Percentiles rank a stretch among this genome's conserved stretches.
Conservation (phyloP, 2,888 invertebrate species). For the Volucella zonaria region DNA sequence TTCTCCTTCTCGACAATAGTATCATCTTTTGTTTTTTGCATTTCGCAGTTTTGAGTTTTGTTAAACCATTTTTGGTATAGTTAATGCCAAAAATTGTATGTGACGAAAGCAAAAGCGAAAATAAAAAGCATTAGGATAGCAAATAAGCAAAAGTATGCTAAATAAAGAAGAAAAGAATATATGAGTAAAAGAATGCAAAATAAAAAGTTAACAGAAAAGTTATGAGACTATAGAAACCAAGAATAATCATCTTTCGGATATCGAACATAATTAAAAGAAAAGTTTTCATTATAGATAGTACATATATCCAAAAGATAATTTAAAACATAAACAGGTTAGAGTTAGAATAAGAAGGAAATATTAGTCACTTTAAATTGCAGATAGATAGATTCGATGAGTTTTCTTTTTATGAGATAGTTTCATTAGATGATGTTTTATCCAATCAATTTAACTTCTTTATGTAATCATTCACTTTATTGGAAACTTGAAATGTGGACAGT, state of each 20-base stretch:
- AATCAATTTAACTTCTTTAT: conserved; percentile 30
- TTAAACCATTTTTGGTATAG: conserved; percentile 39
- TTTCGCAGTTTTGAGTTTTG: conserved; percentile 75
- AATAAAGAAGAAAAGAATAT: conserved; percentile 63
- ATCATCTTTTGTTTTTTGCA: conserved; percentile 86
- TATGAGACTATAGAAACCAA: conserved; percentile 46
- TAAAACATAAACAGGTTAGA: neutral
- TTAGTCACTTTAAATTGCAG: conserved; percentile 56
- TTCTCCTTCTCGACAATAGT: conserved; percentile 94
- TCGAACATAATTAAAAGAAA: conserved; percentile 35
- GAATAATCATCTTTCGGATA: conserved; percentile 30
- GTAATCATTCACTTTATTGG: conserved; percentile 58
- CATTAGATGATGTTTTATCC: conserved; percentile 32
- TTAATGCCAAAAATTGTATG: conserved; percentile 23
- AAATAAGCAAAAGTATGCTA: conserved; percentile 68
- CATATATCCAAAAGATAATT: conserved; percentile 1
- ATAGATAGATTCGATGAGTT: conserved; percentile 53
- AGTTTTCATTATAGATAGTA: neutral
- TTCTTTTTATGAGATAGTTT: conserved; percentile 54
- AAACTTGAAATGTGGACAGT: conserved; percentile 51
- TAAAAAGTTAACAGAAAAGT: conserved; percentile 48
- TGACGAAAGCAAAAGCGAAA: conserved; percentile 64
- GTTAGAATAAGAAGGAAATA: conserved; percentile 61
- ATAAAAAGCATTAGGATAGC: conserved; percentile 74
- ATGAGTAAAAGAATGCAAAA: conserved; percentile 74